Evolutionary conservation across 37 sponge, comb jelly and placozoan genomes (phyloP), one percentile per base, ranked within the genome.

Genomic region (Beroe forskalii): DNA sequence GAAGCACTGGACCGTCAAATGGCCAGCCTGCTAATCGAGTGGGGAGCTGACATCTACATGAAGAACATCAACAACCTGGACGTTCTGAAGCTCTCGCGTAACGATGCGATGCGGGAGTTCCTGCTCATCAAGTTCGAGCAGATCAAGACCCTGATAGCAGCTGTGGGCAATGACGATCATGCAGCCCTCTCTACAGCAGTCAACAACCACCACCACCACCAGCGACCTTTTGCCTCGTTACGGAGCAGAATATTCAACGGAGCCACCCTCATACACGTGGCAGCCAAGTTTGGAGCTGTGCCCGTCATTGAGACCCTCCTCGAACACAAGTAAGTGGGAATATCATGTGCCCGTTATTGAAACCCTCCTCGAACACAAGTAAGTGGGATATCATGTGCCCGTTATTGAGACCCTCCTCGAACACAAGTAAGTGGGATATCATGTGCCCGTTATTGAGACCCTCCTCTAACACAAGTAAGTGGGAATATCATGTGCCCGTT

Each of bases 31-130:
- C 90, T 95, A 60, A 60, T 95, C 60, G 96, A 95, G 62, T 95
- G 96, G 96, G 94, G 92, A n/a, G 93, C 93, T 25, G 90, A 95
- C 43, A 90, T 94, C 75, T 41, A 93, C 67, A 48, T 93, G 23
- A 95, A 91, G 91, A 95, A 95, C 91, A 90, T 69, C 76, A 43
- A 91, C 67, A 93, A 92, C 90, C 93, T 93, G 76, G 92, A 92
- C 23, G 96, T 93, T 4, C 55, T 94, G 33, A 95, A 94, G 25
- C 89, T 92, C 48, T 90, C 67, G 20, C 92, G 96, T 72, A 95
- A 94, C 39, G 67, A 72, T 22, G 94, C 94, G 20, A 35, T 80
- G 14, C 31, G 41, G 19, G 90, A 90, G 90, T 90, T 90, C 42
- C 67, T 90, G 22, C 25, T 90, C 33, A 90, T 90, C 55, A 90